These are phyloP conservation scores for Ostrea denselamellosa DNA, from an alignment of 1,140 invertebrate genomes.

Conservation along the genomic window DNA sequence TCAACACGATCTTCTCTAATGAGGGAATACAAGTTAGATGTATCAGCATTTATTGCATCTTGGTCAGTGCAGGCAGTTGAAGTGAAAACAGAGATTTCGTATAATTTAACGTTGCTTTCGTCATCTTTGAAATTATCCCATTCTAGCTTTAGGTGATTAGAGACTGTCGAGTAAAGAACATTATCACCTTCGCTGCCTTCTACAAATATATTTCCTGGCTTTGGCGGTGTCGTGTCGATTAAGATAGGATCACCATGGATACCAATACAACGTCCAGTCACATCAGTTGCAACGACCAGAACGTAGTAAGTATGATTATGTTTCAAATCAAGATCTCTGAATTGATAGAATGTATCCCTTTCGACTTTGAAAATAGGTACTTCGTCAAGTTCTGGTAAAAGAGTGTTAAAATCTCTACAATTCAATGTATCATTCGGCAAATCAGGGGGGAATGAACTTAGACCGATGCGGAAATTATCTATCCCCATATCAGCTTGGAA, in stretches of 20 bases:
- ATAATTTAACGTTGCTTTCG: conserved; percentile 18
- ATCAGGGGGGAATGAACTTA: conserved; percentile 29
- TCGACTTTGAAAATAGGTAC: conserved; percentile 24
- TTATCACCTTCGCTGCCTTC: background rate
- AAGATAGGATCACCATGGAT: conserved; percentile 23
- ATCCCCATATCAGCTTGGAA: conserved; percentile 63
- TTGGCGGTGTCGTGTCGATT: conserved; percentile 57
- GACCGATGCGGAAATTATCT: conserved; percentile 48
- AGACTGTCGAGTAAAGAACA: background rate
- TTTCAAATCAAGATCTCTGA: conserved; percentile 46
- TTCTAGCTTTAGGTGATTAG: background rate
- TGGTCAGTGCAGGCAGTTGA: background rate
- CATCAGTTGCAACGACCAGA: conserved; percentile 50
- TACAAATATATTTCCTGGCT: background rate
- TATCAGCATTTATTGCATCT: background rate
- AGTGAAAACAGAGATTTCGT: background rate
- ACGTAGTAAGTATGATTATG: conserved; percentile 54
- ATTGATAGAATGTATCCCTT: conserved; percentile 42
- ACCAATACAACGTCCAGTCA: conserved; percentile 45
- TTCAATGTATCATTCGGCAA: conserved; percentile 44
- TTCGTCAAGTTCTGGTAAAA: conserved; percentile 39
- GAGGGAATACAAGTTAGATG: background rate
- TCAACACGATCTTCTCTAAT: conserved; percentile 11
- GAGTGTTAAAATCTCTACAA: conserved; percentile 42
- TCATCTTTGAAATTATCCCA: conserved; percentile 11